A percentile compares a stretch with the other conserved stretches of the same genome.
Evolutionary conservation across 2,113 vertebrate species (phyloP).

Genomic region (Carlito syrichta): DNA sequence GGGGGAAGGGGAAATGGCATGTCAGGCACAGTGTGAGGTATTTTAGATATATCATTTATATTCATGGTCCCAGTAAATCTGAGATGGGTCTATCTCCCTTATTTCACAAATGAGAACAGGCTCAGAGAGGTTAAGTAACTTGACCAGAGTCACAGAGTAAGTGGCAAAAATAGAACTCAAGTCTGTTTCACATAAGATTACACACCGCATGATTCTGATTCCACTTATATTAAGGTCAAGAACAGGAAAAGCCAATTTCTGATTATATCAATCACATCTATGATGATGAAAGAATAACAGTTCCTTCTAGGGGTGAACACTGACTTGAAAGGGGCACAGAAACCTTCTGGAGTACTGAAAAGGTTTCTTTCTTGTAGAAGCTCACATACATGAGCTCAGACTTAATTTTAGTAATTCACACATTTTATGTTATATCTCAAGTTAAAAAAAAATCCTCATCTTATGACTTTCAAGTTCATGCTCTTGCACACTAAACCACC

Average conservation of each 20-base stretch:
- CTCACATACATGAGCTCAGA: not conserved
- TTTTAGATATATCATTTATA: not conserved
- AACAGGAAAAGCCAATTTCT: not conserved
- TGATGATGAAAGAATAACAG: not conserved
- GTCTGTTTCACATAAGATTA: not conserved
- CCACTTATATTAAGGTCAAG: not conserved
- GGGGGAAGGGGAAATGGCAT: not conserved
- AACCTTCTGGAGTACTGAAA: not conserved
- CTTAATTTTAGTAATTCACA: not conserved
- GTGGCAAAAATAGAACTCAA: slow-evolving; percentile 8
- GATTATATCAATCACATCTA: not conserved
- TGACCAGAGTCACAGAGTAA: not conserved
- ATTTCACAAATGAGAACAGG: slow-evolving; percentile 19
- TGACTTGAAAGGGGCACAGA: not conserved
- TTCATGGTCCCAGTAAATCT: not conserved
- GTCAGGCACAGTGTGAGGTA: not conserved
- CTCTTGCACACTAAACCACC: slow-evolving; percentile 10
- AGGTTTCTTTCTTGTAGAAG: not conserved
- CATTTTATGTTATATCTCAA: not conserved
- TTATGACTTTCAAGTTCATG: not conserved
- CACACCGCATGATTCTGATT: not conserved
- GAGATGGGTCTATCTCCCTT: not conserved
- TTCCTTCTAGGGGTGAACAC: not conserved
- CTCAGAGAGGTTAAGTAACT: not conserved
- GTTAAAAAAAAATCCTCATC: not conserved